Base-by-base conservation (phyloP, 2,888 invertebrate genomes). In the Thereva nobilitata region DNA sequence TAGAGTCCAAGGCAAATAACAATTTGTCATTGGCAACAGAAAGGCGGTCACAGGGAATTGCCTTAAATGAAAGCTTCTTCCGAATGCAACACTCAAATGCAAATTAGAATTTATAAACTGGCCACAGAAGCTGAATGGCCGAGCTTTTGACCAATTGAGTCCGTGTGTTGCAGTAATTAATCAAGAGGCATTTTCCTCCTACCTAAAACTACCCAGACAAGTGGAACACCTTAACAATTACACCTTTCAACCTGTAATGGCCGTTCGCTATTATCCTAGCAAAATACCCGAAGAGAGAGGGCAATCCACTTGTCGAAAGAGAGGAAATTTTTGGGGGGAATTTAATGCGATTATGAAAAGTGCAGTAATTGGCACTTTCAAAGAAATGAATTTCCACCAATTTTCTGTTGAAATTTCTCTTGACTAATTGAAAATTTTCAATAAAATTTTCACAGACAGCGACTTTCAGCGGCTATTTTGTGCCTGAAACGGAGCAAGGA, bases 21-120 rank as follows among this genome's bases (percentile, higher is more conserved):
- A 61, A 61, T 61, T 61, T 61, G 61, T 61, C 61, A 61, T 61
- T 61, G 61, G 61, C 50, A 50, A 61, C 57, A 68, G 66, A 66
- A 66, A 66, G 68, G 66, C 68, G 66, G 68, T 66, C 68, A 66
- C 63, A 52, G 66, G 52, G 63, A 68, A 68, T 68, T 66, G 66
- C 66, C 52, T 52, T 54, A 68, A 59, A 66, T 68, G 68, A 68
- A 68, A 68, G 68, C 66, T 63, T 66, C 61, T 68, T 66, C 68
- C 68, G 66, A 68, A 66, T 68, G 68, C 66, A 66, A 66, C 66
- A 66, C 52, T 52, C 57, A 47, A 66, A 66, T 66, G 66, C 68
- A 68, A 68, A 66, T 68, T 44, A 56, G 68, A 40, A 68, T 68
- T 66, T 68, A 66, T 63, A 61, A 44, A 49, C 10, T 49, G 56